Percentiles rank a stretch among this genome's conserved stretches.
These are phyloP conservation scores for Bothrops alternatus DNA, from an alignment of 2,797 vertebrate genomes.

Conservation along the genomic window DNA sequence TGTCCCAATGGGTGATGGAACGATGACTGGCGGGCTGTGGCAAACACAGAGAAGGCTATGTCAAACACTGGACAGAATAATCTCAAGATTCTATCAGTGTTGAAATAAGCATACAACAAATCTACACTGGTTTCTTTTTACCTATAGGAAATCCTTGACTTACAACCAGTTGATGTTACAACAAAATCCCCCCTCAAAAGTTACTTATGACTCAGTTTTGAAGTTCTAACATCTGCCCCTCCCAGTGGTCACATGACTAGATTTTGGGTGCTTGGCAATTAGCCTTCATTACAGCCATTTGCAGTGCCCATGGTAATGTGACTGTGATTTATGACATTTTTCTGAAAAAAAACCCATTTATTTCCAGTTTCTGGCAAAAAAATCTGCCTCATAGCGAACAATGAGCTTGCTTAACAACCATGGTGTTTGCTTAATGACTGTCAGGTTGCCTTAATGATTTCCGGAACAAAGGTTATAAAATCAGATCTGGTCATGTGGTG, in stretches of 20 bases:
- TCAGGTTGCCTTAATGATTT: background rate
- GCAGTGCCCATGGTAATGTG: background rate
- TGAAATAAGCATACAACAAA: background rate
- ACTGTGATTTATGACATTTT: background rate
- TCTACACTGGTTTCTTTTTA: background rate
- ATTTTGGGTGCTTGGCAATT: background rate
- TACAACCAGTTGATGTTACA: background rate
- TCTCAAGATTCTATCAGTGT: background rate
- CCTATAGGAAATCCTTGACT: background rate
- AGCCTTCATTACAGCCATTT: background rate
- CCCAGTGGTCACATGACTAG: background rate
- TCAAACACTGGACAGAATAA: background rate
- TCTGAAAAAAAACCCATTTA: background rate
- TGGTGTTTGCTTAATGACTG: background rate
- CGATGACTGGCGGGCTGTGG: background rate
- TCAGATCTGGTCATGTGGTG: background rate
- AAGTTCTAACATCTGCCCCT: background rate
- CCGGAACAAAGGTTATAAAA: background rate
- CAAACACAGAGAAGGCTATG: background rate
- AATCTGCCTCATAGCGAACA: background rate
- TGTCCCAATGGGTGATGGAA: background rate
- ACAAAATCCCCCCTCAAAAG: background rate
- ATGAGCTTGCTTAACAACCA: background rate
- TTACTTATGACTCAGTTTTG: background rate
- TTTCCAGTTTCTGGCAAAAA: background rate